phyloP scores from a whole-genome alignment of 53 echinoderm and acorn worm genomes.

The Echinarachnius parma region DNA sequence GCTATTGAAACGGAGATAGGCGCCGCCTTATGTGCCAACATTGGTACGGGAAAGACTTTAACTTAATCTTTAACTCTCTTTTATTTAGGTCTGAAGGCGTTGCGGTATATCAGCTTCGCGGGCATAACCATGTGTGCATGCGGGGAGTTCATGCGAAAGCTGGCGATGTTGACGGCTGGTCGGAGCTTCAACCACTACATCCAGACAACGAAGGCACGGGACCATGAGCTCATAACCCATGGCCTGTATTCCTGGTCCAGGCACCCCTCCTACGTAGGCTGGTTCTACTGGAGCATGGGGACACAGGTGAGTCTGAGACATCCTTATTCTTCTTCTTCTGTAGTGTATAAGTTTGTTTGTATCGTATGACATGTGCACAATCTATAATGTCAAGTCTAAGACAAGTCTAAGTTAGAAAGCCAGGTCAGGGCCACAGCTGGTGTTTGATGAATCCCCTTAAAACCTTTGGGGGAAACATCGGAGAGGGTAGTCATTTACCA shows the following conservation, averaged over 20 bases:
- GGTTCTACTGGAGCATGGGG: slow-evolving; percentile 99
- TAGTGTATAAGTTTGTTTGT: too few species aligned
- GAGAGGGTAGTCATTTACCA: too few species aligned
- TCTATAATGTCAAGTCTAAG: too few species aligned
- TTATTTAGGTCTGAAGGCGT: slow-evolving; percentile 67
- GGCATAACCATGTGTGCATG: slow-evolving; percentile 70
- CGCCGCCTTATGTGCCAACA: too few species aligned
- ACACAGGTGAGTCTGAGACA: slow-evolving; percentile 68
- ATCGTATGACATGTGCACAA: too few species aligned
- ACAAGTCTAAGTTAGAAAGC: too few species aligned
- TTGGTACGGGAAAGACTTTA: too few species aligned
- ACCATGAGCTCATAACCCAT: slow-evolving; percentile 82
- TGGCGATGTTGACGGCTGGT: slow-evolving; percentile 94
- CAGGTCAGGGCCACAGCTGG: too few species aligned
- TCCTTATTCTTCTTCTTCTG: not conserved
- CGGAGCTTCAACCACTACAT: slow-evolving; percentile 96
- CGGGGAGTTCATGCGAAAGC: slow-evolving; percentile 82
- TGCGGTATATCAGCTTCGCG: slow-evolving; percentile 69
- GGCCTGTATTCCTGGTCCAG: slow-evolving; percentile 95
- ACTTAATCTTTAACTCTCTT: slow-evolving; percentile 11
- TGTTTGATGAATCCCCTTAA: too few species aligned
- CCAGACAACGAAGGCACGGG: slow-evolving; percentile 74
- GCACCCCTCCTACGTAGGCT: slow-evolving; percentile 96
- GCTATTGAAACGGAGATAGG: too few species aligned
- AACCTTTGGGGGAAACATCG: too few species aligned